These are phyloP conservation scores for Protonibea diacanthus DNA, from an alignment of 2,797 vertebrate species.

Conservation along the genomic window DNA sequence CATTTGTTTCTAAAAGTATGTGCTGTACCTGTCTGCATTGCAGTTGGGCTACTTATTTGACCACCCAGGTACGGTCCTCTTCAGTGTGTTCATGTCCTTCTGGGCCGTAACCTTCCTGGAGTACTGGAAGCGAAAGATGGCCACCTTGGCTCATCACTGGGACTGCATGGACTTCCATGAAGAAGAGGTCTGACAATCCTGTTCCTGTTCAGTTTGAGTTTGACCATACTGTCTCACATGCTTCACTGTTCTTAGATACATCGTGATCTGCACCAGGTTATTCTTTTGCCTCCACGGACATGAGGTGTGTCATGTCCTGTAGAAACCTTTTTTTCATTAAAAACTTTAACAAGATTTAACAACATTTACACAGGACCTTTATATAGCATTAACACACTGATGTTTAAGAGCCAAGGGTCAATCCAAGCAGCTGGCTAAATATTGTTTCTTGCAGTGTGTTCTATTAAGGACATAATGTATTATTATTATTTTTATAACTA, in stretches of 20 bases:
- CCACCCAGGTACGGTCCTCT: conserved; percentile 87
- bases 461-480: neutral
- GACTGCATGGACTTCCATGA: conserved; percentile 90
- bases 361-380: neutral
- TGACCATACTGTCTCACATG: neutral
- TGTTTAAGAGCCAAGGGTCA: neutral
- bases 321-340: neutral
- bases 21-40: conserved; percentile 25
- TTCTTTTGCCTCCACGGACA: neutral
- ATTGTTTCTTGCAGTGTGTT: neutral
- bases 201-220: neutral
- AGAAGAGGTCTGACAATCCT: conserved; percentile 78
- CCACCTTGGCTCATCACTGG: conserved; percentile 88
- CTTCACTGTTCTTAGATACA: neutral
- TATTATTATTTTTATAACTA: no score
- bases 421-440: neutral
- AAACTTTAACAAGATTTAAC: neutral
- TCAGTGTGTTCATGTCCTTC: conserved; percentile 91
- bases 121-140: conserved; percentile 88
- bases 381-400: neutral
- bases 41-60: conserved; percentile 89
- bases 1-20: neutral
- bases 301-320: neutral
- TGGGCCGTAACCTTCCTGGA: conserved; percentile 89
- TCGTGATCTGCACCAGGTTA: neutral